Base-by-base conservation (phyloP, 2,888 invertebrate species). In the Busseola fusca region DNA sequence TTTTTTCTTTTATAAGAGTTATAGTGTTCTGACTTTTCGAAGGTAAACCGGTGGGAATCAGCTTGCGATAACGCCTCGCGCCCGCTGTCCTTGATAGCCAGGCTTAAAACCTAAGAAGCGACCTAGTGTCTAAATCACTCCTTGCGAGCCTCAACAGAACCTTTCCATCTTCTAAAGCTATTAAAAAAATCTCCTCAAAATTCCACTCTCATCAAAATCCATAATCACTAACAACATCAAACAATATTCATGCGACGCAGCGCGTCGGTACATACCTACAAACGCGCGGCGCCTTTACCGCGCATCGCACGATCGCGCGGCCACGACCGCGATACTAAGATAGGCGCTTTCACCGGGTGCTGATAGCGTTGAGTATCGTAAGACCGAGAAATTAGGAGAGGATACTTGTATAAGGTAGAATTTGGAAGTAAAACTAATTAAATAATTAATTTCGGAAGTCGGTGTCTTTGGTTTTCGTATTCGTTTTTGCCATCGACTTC, bases 201-300 rank as follows among this genome's bases (percentile, higher is more conserved):
- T 79, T 78, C 78, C 59, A 69, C 63, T 56, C 71, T 63, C 74
- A 74, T 68, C 64, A 59, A 56, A 78, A 60, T 57, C 64, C 66
- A 62, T 59, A 69, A 81, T 81, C 81, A 60, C 48, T 58, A 25
- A 30, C 48, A 58, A 67, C 76, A 80, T 76, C 82, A 82, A 80
- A 79, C 63, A 66, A 69, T 78, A 70, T 72, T 78, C 74, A 62
- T 59, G 50, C 30, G 69, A 58, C 64, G 82, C 82, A 82, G 78
- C 80, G 76, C 30, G 83, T 86, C 90, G 91, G 91, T 78, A 80
- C 70, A 72, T 82, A n/a, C n/a, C n/a, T n/a, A 90, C 91, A 91
- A 92, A 90, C 82, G 86, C 80, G 90, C 93, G 93, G 93, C 86
- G 81, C 84, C 91, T 93, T 93, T 93, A 87, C 83, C 75, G 87